Evolutionary conservation across 1,140 invertebrate genomes (phyloP).

Genomic region (Hypsibius dujardini): DNA sequence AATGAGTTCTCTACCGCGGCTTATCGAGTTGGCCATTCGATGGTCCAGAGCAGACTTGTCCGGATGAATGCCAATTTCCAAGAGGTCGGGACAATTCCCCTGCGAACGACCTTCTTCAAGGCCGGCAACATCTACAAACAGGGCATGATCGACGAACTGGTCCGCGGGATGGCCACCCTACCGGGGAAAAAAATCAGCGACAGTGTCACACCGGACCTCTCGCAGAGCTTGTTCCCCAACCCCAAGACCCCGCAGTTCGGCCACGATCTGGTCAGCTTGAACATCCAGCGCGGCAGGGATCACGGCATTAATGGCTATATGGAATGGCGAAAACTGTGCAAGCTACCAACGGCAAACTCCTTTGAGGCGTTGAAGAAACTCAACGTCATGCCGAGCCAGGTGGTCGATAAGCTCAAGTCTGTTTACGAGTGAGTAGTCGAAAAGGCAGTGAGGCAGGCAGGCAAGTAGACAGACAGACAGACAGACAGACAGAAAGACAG

Average conservation of each 20-base stretch:
- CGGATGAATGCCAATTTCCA: constrained; percentile 35
- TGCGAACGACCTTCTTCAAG: constrained; percentile 34
- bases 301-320: constrained; percentile 33
- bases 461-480: too few species aligned
- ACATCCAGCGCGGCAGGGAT: constrained; percentile 49
- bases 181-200: constrained; percentile 48
- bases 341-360: constrained; percentile 17
- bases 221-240: constrained; percentile 29
- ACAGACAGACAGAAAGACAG: too few species aligned
- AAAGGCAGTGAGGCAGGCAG: too few species aligned
- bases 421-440: too few species aligned
- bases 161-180: constrained; percentile 49
- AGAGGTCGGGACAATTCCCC: constrained; percentile 35
- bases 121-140: constrained; percentile 35
- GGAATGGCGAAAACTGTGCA: constrained; percentile 30
- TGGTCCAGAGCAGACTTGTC: constrained; percentile 33
- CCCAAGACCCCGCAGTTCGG: constrained; percentile 45
- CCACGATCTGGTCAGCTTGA: constrained; percentile 61
- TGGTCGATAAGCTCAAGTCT: too few species aligned
- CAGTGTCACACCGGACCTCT: constrained; percentile 47
- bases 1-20: constrained; percentile 49
- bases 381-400: too few species aligned
- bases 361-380: not conserved
- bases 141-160: constrained; percentile 40
- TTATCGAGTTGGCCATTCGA: constrained; percentile 44